A percentile compares a stretch with the other conserved stretches of the same genome.
Evolutionary conservation across 2,797 vertebrate genomes (phyloP).

Genomic region (Pseudocheirus occidentalis): DNA sequence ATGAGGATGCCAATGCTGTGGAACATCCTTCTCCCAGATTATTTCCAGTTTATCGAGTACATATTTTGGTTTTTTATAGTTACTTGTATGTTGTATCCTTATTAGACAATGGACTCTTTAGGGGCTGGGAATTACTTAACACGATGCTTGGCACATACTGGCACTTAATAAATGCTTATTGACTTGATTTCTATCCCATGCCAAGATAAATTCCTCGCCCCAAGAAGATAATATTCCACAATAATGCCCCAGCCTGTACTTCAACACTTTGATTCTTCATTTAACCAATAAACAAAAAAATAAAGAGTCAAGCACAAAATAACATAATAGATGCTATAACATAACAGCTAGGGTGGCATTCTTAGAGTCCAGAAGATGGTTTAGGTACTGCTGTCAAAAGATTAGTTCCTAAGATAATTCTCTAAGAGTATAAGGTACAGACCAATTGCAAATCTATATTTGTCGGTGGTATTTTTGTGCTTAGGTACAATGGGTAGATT

Average conservation of each 20-base stretch:
- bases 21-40: too few relatives aligned
- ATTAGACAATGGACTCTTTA: too few relatives aligned
- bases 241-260: background rate
- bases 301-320: background rate
- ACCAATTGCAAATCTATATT: background rate
- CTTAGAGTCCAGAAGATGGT: background rate
- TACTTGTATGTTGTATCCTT: too few relatives aligned
- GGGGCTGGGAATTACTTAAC: background rate
- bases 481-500: too few relatives aligned
- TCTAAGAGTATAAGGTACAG: background rate
- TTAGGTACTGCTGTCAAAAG: background rate
- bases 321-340: background rate
- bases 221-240: background rate
- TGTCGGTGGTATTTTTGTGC: background rate
- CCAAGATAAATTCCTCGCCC: background rate
- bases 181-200: too few relatives aligned
- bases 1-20: too few relatives aligned
- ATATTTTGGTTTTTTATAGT: too few relatives aligned
- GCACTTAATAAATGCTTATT: too few relatives aligned
- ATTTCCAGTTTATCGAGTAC: too few relatives aligned
- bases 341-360: background rate
- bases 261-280: background rate
- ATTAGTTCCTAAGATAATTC: background rate
- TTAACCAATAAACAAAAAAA: background rate
- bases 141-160: background rate